Percentiles rank a stretch among this genome's conserved stretches.
Evolutionary conservation across 2,113 vertebrate species (phyloP).

Genomic region (Tenrec ecaudatus): DNA sequence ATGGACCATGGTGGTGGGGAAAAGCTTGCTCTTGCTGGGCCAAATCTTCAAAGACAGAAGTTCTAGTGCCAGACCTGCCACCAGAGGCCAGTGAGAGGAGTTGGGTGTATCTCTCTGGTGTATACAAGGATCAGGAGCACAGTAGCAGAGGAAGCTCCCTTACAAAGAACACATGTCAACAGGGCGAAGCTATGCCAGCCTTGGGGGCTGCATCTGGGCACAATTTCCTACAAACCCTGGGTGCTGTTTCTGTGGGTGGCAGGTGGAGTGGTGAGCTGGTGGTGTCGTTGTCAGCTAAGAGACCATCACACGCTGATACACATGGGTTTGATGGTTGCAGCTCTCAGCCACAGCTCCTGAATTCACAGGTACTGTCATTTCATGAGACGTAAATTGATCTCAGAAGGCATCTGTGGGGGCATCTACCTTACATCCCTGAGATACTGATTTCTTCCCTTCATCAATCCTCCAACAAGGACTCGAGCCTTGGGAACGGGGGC

Average conservation of each 20-base stretch:
- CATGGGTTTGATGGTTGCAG: not conserved
- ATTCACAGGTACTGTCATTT: not conserved
- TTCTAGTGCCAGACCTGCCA: not conserved
- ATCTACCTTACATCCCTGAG: not conserved
- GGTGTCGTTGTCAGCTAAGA: not conserved
- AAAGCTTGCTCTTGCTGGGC: not conserved
- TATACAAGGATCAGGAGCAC: not conserved
- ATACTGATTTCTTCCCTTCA: not conserved
- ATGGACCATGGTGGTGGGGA: rapidly evolving
- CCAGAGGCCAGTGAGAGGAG: not conserved
- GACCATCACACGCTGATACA: not conserved
- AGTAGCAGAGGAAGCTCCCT: too few species aligned
- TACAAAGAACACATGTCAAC: not conserved
- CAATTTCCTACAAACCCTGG: not conserved
- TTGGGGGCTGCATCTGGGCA: not conserved
- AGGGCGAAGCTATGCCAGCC: not conserved
- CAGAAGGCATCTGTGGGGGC: not conserved
- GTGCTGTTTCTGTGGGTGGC: not conserved
- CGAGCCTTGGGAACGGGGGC: too few species aligned
- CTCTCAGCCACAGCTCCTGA: not conserved
- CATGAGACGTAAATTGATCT: not conserved
- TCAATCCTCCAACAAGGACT: not conserved
- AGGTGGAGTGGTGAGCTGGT: too few species aligned
- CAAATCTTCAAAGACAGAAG: not conserved
- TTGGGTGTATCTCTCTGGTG: not conserved